Evolutionary conservation across 2,888 invertebrate species (phyloP), one percentile per base, ranked within the genome.

Genomic region (Protophormia terraenovae): DNA sequence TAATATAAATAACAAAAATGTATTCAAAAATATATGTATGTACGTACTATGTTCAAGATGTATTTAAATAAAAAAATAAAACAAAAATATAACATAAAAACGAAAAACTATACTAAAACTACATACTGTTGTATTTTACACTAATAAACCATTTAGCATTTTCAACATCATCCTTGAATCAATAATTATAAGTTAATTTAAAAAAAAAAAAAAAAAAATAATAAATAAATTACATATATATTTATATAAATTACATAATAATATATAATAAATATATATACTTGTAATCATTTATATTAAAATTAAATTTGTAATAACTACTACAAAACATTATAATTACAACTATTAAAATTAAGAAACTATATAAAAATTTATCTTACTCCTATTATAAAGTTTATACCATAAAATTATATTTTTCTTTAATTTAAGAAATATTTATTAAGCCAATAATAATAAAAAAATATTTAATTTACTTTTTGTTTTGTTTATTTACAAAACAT

Each of bases 321-420:
- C 1, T 55, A 38, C 38, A 69, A 32, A 72, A n/a, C n/a, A n/a
- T n/a, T 45, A 41, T 60, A 38, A 4, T 22, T 41, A 41, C n/a
- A 41, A 66, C 45, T 66, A 66, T 58, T 3, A 45, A 10, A 45
- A 19, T 7, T n/a, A 58, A 16, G 0, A 50, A 22, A 50, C n/a
- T 19, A 38, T 62, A 73, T 62, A 47, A 4, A 53, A 22, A 53
- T 67, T 58, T 41, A 58, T 76, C 66, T 55, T 67, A 77, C 66
- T 77, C 66, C 76, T 77, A 55, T 32, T 60, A 60, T 19, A 58
- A 32, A 77, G 41, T 67, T 45, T 67, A 77, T 67, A 53, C 41
- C n/a, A n/a, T n/a, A n/a, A n/a, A 66, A 66, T 41, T 66, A 66
- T 32, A 41, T 45, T 22, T 62, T 24, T 47, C 60, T 62, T 32